These are phyloP conservation scores for Paramuricea clavata DNA, from an alignment of 92 coral and sea anemone genomes.

Conservation along the genomic window DNA sequence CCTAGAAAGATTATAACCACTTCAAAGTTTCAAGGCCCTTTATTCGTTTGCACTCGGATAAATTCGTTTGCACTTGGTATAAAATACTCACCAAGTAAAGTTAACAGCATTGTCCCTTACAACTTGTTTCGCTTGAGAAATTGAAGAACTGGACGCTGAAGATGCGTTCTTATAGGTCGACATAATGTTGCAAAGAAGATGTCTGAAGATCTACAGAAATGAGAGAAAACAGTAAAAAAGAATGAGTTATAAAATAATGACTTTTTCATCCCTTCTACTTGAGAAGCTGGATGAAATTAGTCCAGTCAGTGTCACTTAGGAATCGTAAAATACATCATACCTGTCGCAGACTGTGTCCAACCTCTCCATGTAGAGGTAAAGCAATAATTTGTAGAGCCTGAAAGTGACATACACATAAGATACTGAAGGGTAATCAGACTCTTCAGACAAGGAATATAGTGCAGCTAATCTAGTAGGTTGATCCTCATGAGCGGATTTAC, in stretches of 20 bases:
- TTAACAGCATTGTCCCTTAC: constrained; percentile 83
- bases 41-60: no score
- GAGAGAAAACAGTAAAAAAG: constrained; percentile 9
- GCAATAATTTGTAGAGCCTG: constrained; percentile 80
- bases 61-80: not conserved
- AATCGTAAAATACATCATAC: constrained; percentile 60
- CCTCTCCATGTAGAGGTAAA: constrained; percentile 80
- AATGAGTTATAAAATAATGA: no score
- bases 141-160: constrained; percentile 57
- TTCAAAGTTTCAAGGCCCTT: no score
- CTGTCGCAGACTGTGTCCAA: constrained; percentile 75
- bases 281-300: no score
- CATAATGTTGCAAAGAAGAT: constrained; percentile 76
- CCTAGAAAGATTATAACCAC: no score
- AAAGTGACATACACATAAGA: not conserved
- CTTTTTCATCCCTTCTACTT: no score
- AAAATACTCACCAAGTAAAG: constrained; percentile 77
- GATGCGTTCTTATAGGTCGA: constrained; percentile 77
- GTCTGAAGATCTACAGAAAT: constrained; percentile 73
- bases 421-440: no score
- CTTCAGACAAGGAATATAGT: no score
- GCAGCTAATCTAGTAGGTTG: no score
- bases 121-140: constrained; percentile 73
- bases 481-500: no score
- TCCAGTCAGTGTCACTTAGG: no score